phyloP scores from a whole-genome alignment of 2,888 invertebrate genomes.

The Ichneumoninae sp. region DNA sequence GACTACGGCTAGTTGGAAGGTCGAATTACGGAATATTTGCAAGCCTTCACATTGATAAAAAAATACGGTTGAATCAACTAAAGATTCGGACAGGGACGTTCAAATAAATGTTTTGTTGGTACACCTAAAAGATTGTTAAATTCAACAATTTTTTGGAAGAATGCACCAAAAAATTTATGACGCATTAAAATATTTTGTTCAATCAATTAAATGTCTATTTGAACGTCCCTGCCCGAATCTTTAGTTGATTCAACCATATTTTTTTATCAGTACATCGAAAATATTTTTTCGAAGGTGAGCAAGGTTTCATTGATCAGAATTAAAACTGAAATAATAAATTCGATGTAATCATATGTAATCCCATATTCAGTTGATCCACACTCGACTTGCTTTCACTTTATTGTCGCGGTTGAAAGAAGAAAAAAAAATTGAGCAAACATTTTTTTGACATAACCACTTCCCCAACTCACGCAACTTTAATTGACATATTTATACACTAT shows the following conservation, averaged over 20 bases:
- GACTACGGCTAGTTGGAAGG: background rate
- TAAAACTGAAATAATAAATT: background rate
- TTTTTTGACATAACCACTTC: conserved; percentile 3
- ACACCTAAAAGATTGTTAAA: too few relatives aligned
- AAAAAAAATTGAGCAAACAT: background rate
- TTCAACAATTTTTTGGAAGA: too few relatives aligned
- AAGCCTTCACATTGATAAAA: too few relatives aligned
- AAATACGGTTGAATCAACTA: too few relatives aligned
- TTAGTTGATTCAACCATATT: too few relatives aligned
- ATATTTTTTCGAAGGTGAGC: background rate
- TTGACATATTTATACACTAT: conserved; percentile 26
- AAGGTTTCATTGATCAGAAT: background rate
- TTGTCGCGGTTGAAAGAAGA: background rate
- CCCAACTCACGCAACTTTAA: conserved; percentile 2
- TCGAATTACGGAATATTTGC: background rate
- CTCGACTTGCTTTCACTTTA: background rate
- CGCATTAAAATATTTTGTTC: too few relatives aligned
- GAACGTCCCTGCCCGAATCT: too few relatives aligned
- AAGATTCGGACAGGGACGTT: too few relatives aligned
- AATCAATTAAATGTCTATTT: too few relatives aligned
- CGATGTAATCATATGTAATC: background rate
- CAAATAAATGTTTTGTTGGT: too few relatives aligned
- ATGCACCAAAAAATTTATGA: too few relatives aligned
- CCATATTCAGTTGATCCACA: background rate
- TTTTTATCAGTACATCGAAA: background rate